Evolutionary conservation across 2,113 vertebrate species (phyloP).

Genomic region (Crotalus viridis): DNA sequence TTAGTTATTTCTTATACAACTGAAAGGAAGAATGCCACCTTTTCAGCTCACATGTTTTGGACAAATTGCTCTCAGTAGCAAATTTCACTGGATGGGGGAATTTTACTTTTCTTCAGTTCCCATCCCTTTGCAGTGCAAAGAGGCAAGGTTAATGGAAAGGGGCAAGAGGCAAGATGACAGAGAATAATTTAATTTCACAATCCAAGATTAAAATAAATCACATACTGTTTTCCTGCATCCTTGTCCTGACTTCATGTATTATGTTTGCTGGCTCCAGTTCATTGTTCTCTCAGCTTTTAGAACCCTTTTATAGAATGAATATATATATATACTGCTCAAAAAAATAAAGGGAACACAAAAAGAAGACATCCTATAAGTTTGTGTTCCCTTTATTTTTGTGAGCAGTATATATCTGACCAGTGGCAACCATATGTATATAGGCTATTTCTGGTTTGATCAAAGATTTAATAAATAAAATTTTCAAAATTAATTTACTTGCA

Average conservation of each 20-base stretch:
- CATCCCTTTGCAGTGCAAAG: background rate
- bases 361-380: too few species aligned
- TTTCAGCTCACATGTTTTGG: background rate
- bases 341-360: too few species aligned
- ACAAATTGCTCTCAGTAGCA: background rate
- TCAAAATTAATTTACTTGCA: constrained; percentile 64
- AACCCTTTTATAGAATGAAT: background rate
- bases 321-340: too few species aligned
- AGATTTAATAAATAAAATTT: constrained; percentile 67
- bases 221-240: background rate
- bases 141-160: background rate
- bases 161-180: background rate
- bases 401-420: constrained; percentile 7
- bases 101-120: background rate
- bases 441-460: constrained; percentile 54
- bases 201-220: background rate
- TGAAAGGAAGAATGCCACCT: background rate
- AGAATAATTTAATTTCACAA: background rate
- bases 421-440: constrained; percentile 26
- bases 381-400: too few species aligned
- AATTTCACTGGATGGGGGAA: rapidly evolving
- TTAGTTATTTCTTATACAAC: background rate
- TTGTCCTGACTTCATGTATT: background rate
- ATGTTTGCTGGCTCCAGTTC: background rate
- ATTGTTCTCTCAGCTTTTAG: background rate